Evolutionary conservation across 2,888 invertebrate species (phyloP).

Genomic region (Lasioglossum oenotherae): DNA sequence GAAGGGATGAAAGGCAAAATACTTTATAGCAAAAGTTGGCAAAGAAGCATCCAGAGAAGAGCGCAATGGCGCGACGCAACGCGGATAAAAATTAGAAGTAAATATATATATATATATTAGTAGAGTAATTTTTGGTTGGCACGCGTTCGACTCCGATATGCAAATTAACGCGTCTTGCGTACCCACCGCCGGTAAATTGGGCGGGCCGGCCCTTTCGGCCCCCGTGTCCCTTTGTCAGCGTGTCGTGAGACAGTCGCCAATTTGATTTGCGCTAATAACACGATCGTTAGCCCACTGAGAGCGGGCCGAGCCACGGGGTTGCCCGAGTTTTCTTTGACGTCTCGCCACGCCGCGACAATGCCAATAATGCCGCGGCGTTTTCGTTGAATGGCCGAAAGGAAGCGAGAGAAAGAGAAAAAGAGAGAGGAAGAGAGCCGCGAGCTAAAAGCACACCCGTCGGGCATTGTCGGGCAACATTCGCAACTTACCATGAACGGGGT

Average conservation of each 20-base stretch:
- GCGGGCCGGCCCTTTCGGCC: constrained; percentile 8
- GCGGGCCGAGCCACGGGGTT: constrained; percentile 50
- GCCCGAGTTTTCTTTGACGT: constrained; percentile 49
- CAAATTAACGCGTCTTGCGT: constrained; percentile 63
- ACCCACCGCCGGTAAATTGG: constrained; percentile 57
- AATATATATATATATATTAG: too few relatives aligned
- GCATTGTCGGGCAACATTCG: constrained; percentile 70
- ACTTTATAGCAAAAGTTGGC: too few relatives aligned
- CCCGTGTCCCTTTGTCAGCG: constrained; percentile 21
- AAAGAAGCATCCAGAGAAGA: not conserved
- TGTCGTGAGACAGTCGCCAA: constrained; percentile 72
- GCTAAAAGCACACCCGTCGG: constrained; percentile 77
- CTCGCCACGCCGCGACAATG: constrained; percentile 76
- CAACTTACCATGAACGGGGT: constrained; percentile 52
- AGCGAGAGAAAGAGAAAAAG: not conserved
- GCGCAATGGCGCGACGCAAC: not conserved
- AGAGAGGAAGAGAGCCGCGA: constrained; percentile 64
- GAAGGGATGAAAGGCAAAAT: not conserved
- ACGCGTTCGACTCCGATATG: constrained; percentile 67
- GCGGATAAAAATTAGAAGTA: constrained; percentile 41
- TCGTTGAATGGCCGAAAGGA: constrained; percentile 71
- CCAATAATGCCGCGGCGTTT: constrained; percentile 76
- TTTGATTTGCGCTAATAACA: constrained; percentile 76
- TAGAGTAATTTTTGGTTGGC: constrained; percentile 36
- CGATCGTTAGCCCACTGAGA: constrained; percentile 75